phyloP scores from a whole-genome alignment of 2,113 vertebrate species.

The Nothoprocta pentlandii region DNA sequence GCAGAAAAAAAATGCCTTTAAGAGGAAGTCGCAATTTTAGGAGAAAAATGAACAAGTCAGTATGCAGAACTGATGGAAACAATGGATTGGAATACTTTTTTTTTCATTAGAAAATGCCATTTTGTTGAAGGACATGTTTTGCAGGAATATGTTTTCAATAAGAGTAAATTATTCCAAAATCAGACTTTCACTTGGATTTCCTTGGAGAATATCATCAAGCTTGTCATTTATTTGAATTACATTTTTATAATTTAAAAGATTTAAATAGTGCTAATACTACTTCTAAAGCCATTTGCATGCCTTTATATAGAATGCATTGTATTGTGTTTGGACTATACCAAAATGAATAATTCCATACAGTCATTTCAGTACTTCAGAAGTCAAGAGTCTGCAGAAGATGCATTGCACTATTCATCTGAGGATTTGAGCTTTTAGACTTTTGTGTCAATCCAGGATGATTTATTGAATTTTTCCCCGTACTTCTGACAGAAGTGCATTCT shows the following conservation, averaged over 20 bases:
- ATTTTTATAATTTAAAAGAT: background rate
- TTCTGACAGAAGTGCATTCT: background rate
- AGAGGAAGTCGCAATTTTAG: background rate
- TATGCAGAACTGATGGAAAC: background rate
- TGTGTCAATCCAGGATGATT: background rate
- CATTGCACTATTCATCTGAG: background rate
- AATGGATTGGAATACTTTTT: background rate
- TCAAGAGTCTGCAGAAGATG: background rate
- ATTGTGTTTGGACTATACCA: background rate
- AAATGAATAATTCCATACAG: background rate
- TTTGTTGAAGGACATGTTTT: conserved; percentile 24
- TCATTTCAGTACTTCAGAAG: background rate
- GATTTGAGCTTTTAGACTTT: background rate
- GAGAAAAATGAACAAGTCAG: conserved; percentile 20
- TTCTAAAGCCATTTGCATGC: background rate
- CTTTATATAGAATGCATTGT: background rate
- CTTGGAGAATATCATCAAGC: background rate
- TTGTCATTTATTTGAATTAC: background rate
- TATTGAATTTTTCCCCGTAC: background rate
- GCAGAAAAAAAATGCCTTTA: background rate
- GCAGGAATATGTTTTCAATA: background rate
- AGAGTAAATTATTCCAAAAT: conserved; percentile 24
- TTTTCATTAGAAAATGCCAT: background rate
- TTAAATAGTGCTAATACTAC: background rate
- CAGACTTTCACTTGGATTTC: conserved; percentile 2